phyloP scores from a whole-genome alignment of 2,113 vertebrate genomes.

The Glaucidium brasilianum region DNA sequence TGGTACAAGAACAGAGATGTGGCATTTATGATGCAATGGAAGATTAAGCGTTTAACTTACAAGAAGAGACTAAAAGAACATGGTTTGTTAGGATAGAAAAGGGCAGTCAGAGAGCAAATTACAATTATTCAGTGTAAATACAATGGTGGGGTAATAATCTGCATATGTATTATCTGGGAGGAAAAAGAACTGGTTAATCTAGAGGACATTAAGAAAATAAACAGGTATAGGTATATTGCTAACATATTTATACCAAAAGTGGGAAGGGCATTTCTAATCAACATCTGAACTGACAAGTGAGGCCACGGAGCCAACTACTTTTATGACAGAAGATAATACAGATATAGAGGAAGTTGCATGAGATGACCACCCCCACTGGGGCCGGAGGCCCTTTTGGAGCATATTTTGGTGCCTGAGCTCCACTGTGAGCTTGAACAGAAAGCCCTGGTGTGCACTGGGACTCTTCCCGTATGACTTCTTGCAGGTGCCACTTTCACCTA shows the following conservation, averaged over 20 bases:
- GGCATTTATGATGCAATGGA: not conserved
- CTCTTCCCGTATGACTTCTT: not conserved
- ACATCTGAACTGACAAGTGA: not conserved
- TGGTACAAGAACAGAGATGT: not conserved
- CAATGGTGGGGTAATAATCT: not conserved
- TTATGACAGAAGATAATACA: not conserved
- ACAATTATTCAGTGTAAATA: not conserved
- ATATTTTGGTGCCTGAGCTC: not conserved
- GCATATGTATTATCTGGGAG: not conserved
- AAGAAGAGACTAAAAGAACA: not conserved
- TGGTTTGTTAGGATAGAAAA: not conserved
- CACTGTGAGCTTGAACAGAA: not conserved
- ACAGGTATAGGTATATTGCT: not conserved
- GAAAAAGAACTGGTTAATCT: not conserved
- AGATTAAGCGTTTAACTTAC: not conserved
- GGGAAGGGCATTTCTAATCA: not conserved
- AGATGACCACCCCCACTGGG: rapidly evolving
- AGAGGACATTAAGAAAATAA: not conserved
- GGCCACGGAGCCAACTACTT: not conserved
- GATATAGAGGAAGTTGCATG: not conserved
- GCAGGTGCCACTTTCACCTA: not conserved
- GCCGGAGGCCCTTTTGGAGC: not conserved
- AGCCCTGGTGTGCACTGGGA: not conserved
- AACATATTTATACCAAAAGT: not conserved
- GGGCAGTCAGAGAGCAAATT: not conserved